A percentile compares a stretch with the other conserved stretches of the same genome.
These are phyloP conservation scores for Rhagophthalmus giganteus DNA, from an alignment of 2,888 invertebrate genomes.

Conservation along the genomic window DNA sequence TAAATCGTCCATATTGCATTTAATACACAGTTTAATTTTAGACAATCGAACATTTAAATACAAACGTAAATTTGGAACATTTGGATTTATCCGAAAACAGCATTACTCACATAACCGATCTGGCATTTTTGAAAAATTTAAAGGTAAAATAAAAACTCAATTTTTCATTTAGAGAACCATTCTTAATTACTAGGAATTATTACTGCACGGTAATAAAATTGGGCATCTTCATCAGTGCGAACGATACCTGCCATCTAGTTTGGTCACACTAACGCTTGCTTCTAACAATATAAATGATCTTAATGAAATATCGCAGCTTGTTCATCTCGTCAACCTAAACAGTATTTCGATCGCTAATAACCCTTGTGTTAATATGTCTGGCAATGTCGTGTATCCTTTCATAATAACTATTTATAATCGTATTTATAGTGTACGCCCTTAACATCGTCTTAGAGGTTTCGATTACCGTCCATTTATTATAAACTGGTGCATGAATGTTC, in stretches of 20 bases:
- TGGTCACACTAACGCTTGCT: constrained; percentile 76
- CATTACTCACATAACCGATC: constrained; percentile 81
- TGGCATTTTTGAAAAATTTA: constrained; percentile 78
- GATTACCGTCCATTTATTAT: constrained; percentile 91
- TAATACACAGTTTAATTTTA: constrained; percentile 45
- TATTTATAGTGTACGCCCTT: constrained; percentile 35
- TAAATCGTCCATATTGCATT: background rate
- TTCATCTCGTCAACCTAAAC: constrained; percentile 73
- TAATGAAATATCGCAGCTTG: constrained; percentile 82
- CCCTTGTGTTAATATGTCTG: constrained; percentile 81
- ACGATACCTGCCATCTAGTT: constrained; percentile 74
- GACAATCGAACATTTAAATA: constrained; percentile 86
- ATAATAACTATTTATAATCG: background rate
- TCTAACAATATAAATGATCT: constrained; percentile 84
- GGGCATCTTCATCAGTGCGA: constrained; percentile 80
- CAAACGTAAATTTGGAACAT: constrained; percentile 78
- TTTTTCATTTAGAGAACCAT: background rate
- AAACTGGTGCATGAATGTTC: constrained; percentile 90
- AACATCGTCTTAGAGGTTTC: constrained; percentile 67
- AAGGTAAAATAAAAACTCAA: constrained; percentile 63
- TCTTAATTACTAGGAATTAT: constrained; percentile 67
- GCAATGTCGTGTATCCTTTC: constrained; percentile 77
- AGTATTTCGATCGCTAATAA: constrained; percentile 86
- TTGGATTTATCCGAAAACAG: constrained; percentile 89
- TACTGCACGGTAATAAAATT: constrained; percentile 84